Base-by-base conservation (phyloP, 2,113 vertebrate genomes). In the Cryptomyrus ogoouensis region DNA sequence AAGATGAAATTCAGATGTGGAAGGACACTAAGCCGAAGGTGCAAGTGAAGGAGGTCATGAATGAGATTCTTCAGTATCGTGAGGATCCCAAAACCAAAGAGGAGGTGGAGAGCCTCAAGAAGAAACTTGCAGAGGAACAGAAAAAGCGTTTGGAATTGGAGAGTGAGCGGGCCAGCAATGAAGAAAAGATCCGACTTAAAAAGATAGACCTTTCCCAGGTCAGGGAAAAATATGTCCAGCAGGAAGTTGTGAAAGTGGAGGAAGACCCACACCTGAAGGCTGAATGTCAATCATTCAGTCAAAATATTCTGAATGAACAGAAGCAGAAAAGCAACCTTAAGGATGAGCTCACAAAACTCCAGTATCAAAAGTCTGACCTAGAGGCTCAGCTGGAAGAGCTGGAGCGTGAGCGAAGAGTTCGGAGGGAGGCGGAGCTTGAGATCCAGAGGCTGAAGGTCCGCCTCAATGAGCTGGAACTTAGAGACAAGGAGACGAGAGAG, bases 61-160 rank as follows among this genome's bases (percentile, higher is more conserved):
- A 99, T 90, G 98, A 99, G 94, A 95, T 99, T 62, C 44, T 98
- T 87, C 97, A 99, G 93, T 98, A 98, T 93, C 96, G 95, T 90
- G 98, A 99, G 93, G 98, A 99, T 90, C 97, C 97, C 58, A 97
- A 97, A 90, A 99, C 98, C 3, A 97, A 95, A 91, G 96, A 99
- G 77, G 98, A 99, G 91, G 97, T 99, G 0, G 97, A 97, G 87
- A 94, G 83, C 12, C 94, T 99, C 62, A 96, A 97, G 92, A 95
- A 91, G 86, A 97, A 96, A 91, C 95, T 99, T 49, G 92, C 94
- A 0, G 98, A 98, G 1, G 98, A 99, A 66, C 98, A 99, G 92
- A 97, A 94, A 93, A 98, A 96, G 93, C 97, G 97, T 0, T 91
- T 99, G 0, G 98, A 99, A 74, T 95, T 99, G 89, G 97, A 99